Evolutionary conservation across 2,888 invertebrate genomes (phyloP).

Genomic region (Caenorhabditis auriculariae): DNA sequence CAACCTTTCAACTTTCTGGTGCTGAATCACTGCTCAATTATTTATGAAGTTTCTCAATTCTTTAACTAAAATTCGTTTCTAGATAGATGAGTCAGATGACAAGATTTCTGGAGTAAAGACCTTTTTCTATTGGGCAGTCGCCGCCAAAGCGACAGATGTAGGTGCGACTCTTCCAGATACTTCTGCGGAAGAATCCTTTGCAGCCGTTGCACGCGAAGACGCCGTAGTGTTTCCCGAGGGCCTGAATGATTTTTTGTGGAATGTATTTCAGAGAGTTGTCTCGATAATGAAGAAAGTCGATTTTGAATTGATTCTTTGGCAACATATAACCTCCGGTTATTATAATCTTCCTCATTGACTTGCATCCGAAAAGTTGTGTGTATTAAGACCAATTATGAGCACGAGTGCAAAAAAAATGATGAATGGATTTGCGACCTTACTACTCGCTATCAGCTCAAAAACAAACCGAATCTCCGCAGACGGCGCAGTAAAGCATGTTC

Average conservation of each 20-base stretch:
- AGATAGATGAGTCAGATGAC: neutral
- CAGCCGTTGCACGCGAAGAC: slow-evolving; percentile 57
- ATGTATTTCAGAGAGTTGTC: neutral
- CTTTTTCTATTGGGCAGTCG: slow-evolving; percentile 33
- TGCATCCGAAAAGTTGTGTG: neutral
- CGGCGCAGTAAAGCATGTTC: slow-evolving; percentile 21
- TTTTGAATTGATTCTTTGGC: too few species aligned
- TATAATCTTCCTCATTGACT: too few species aligned
- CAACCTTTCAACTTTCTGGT: too few species aligned
- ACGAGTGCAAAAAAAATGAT: neutral
- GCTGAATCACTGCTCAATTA: too few species aligned
- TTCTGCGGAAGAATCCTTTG: slow-evolving; percentile 58
- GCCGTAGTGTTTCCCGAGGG: slow-evolving; percentile 50
- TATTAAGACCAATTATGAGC: neutral
- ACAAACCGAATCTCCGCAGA: slow-evolving; percentile 37
- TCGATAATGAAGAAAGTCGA: too few species aligned
- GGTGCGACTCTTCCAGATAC: slow-evolving; percentile 44
- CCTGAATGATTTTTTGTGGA: slow-evolving; percentile 15
- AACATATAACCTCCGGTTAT: too few species aligned
- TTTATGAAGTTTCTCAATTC: too few species aligned
- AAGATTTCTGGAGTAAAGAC: too few species aligned
- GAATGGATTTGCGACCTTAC: slow-evolving; percentile 1
- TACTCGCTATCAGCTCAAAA: neutral
- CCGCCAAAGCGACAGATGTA: slow-evolving; percentile 39
- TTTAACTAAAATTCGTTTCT: too few species aligned